Evolutionary conservation across 2,888 invertebrate species (phyloP).

Genomic region (Oligia fasciuncula): DNA sequence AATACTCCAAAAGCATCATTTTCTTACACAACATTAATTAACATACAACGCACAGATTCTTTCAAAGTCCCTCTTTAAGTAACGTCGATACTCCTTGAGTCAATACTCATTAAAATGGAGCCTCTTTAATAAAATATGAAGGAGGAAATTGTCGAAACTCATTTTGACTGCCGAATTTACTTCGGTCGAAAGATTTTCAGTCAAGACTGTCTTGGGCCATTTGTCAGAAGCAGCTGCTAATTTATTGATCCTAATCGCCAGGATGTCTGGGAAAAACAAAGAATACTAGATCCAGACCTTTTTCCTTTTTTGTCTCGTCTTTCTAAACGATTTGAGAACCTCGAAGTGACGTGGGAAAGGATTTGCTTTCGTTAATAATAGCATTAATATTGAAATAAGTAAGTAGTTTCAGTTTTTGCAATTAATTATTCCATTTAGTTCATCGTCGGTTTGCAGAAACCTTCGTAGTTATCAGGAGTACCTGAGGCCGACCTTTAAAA

Average conservation of each 20-base stretch:
- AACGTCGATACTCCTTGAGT: conserved; percentile 25
- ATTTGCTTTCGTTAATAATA: background rate
- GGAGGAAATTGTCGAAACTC: conserved; percentile 44
- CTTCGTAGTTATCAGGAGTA: background rate
- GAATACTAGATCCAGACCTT: conserved; percentile 17
- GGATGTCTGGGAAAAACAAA: conserved; percentile 43
- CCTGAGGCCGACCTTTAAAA: background rate
- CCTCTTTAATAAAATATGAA: conserved; percentile 46
- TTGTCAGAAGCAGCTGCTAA: conserved; percentile 66
- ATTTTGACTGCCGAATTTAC: conserved; percentile 50
- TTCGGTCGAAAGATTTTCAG: conserved; percentile 54
- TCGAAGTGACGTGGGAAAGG: background rate
- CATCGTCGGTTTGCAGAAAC: background rate
- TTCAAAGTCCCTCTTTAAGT: conserved; percentile 11
- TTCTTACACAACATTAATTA: conserved; percentile 20
- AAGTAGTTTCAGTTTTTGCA: background rate
- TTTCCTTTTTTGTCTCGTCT: background rate
- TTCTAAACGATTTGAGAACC: background rate
- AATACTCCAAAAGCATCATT: background rate
- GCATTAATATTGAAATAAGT: background rate
- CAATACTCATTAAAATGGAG: conserved; percentile 57
- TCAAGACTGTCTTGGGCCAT: conserved; percentile 59
- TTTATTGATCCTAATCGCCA: conserved; percentile 66
- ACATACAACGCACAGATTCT: conserved; percentile 13
- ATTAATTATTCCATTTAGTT: background rate